phyloP scores from a whole-genome alignment of 2,888 invertebrate species.

The Drosophila nr. fundita region DNA sequence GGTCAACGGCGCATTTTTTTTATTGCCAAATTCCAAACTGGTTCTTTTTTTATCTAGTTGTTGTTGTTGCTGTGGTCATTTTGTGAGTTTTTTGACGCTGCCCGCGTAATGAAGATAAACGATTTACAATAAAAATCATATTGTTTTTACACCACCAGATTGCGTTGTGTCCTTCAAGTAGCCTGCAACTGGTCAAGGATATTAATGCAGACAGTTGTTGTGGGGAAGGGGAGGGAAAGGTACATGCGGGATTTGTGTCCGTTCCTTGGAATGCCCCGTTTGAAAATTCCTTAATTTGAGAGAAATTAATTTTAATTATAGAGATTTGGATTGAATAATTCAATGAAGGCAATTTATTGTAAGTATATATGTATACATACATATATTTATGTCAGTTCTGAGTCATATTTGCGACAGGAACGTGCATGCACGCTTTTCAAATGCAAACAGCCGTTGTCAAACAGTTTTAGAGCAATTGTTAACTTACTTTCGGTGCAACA shows the following conservation, averaged over 20 bases:
- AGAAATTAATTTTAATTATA: not conserved
- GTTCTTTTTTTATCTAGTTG: slow-evolving; percentile 35
- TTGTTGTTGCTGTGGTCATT: slow-evolving; percentile 51
- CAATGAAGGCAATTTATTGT: not conserved
- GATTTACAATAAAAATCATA: slow-evolving; percentile 70
- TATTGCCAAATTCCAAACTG: slow-evolving; percentile 38
- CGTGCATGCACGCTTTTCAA: not conserved
- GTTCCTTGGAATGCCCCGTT: not conserved
- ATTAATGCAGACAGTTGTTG: slow-evolving; percentile 54
- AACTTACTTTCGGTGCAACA: not conserved
- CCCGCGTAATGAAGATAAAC: slow-evolving; percentile 76
- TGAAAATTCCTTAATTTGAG: not conserved
- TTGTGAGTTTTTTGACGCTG: slow-evolving; percentile 54
- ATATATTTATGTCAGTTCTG: not conserved
- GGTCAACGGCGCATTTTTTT: slow-evolving; percentile 55
- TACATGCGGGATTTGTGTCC: slow-evolving; percentile 29
- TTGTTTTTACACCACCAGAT: slow-evolving; percentile 63
- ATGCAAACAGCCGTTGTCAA: not conserved
- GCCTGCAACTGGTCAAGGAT: slow-evolving; percentile 50
- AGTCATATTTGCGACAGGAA: too few species aligned
- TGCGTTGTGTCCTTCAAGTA: slow-evolving; percentile 22
- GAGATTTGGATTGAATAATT: not conserved
- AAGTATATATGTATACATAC: not conserved
- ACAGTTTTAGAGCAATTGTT: slow-evolving; percentile 11
- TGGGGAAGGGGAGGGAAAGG: not conserved